Percentiles rank a stretch among this genome's conserved stretches.
phyloP scores from a whole-genome alignment of 2,113 vertebrate species.

The Leucoraja erinaceus region DNA sequence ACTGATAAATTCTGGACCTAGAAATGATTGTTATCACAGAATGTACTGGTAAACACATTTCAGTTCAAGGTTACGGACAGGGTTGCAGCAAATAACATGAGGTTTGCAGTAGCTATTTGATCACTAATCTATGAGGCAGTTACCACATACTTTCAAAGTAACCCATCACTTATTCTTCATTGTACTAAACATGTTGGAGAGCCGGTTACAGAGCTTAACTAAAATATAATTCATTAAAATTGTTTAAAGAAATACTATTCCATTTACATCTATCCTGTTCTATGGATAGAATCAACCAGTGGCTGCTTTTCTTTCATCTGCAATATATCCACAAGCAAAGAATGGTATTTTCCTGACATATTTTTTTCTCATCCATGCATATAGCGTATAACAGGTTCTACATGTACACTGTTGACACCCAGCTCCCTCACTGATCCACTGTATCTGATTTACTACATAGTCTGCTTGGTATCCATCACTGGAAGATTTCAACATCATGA shows the following conservation, averaged over 20 bases:
- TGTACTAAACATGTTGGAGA: background rate
- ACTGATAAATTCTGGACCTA: too few relatives aligned
- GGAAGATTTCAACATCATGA: too few relatives aligned
- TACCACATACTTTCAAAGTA: conserved; percentile 22
- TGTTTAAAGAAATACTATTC: background rate
- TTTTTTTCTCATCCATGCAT: background rate
- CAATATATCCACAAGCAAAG: background rate
- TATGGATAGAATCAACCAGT: background rate
- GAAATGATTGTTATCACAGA: background rate
- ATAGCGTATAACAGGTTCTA: background rate
- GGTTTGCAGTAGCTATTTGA: background rate
- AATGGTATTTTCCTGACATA: too few relatives aligned
- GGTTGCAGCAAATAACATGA: conserved; percentile 26
- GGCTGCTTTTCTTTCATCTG: background rate
- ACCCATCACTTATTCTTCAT: background rate
- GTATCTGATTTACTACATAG: background rate
- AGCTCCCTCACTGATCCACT: background rate
- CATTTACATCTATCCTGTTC: background rate
- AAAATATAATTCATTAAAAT: background rate
- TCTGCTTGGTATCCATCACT: background rate
- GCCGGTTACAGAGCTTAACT: background rate
- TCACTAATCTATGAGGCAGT: conserved; percentile 20
- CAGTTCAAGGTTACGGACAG: background rate
- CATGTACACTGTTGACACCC: background rate
- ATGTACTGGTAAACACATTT: conserved; percentile 16